These are phyloP conservation scores for Lucifuga dentata DNA, from an alignment of 2,113 vertebrate species.

Conservation along the genomic window DNA sequence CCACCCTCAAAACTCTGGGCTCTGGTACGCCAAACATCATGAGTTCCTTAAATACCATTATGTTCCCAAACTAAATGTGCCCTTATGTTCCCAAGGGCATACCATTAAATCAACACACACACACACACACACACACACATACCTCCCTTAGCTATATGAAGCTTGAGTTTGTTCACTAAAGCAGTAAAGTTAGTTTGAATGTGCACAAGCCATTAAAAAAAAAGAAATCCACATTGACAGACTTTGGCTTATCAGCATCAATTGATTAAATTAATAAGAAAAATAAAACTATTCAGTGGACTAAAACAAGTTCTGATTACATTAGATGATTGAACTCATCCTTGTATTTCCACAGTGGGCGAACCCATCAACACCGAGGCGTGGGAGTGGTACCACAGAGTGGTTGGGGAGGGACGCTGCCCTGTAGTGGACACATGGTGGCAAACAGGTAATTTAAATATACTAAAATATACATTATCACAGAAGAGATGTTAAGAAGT, in stretches of 20 bases:
- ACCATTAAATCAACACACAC: neutral
- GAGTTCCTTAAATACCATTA: neutral
- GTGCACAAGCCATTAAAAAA: too few species aligned
- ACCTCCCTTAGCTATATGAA: neutral
- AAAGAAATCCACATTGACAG: too few species aligned
- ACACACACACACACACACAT: neutral
- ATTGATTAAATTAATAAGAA: neutral
- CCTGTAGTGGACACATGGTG: slow-evolving; percentile 83
- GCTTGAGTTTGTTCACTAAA: too few species aligned
- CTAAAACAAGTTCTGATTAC: neutral
- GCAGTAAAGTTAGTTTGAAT: too few species aligned
- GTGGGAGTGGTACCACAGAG: slow-evolving; percentile 80
- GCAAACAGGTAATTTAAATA: slow-evolving; percentile 76
- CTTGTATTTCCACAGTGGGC: slow-evolving; percentile 69
- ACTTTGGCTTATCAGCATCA: neutral
- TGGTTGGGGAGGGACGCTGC: slow-evolving; percentile 76
- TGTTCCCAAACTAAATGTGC: neutral
- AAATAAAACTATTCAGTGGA: neutral
- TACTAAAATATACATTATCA: neutral
- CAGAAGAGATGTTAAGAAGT: too few species aligned
- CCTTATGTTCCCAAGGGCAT: neutral
- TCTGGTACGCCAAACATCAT: slow-evolving; percentile 76
- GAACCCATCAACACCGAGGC: slow-evolving; percentile 82
- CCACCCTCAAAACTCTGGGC: slow-evolving; percentile 83
- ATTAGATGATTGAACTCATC: neutral